phyloP scores from a whole-genome alignment of 2,113 vertebrate genomes.

The Prunella himalayana region DNA sequence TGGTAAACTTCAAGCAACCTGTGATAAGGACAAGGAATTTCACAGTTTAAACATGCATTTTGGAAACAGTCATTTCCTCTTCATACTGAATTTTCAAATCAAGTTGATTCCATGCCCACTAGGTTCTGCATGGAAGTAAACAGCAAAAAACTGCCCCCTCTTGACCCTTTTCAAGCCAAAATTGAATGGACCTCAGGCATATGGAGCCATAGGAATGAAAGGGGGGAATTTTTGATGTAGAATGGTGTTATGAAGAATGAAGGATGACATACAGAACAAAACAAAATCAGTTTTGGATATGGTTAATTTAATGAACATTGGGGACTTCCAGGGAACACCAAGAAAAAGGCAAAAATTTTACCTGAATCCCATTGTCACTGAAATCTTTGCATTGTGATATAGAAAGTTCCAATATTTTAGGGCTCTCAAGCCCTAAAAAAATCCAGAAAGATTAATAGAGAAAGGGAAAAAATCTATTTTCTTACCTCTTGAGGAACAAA shows the following conservation, averaged over 20 bases:
- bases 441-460: not conserved
- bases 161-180: not conserved
- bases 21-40: not conserved
- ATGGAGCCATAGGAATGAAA: not conserved
- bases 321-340: not conserved
- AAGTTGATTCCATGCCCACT: not conserved
- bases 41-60: not conserved
- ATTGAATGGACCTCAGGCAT: not conserved
- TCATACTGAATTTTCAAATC: not conserved
- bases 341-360: slow-evolving; percentile 47
- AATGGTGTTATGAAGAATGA: not conserved
- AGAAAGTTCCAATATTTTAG: slow-evolving; percentile 75
- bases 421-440: slow-evolving; percentile 72
- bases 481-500: not conserved
- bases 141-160: not conserved
- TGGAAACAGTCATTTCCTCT: not conserved
- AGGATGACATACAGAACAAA: not conserved
- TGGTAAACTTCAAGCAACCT: not conserved
- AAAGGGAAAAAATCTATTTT: not conserved
- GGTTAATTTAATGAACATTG: not conserved
- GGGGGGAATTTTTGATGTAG: not conserved
- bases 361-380: slow-evolving; percentile 79
- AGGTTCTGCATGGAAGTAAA: not conserved
- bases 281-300: not conserved
- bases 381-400: slow-evolving; percentile 72